These are phyloP conservation scores for Lochmaea crataegi DNA, from an alignment of 2,888 invertebrate genomes.

Conservation along the genomic window DNA sequence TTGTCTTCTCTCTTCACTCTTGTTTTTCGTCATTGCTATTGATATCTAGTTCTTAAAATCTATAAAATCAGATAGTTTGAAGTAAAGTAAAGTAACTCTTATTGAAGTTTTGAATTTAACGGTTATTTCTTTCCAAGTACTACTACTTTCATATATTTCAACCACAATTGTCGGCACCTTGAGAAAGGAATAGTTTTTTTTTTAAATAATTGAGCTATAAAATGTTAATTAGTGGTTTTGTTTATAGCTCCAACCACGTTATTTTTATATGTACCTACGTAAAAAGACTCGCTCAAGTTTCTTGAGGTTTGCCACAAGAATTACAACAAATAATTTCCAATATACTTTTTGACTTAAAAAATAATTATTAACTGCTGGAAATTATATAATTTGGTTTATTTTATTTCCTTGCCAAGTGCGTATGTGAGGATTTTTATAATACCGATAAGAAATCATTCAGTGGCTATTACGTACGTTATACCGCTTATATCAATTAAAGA, in stretches of 20 bases:
- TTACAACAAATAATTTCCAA: not conserved
- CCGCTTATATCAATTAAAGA: not conserved
- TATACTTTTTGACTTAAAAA: not conserved
- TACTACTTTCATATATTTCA: not conserved
- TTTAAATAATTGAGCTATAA: constrained; percentile 14
- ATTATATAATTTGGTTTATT: not conserved
- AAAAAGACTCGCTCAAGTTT: not conserved
- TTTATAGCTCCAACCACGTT: constrained; percentile 5
- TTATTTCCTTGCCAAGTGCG: not conserved
- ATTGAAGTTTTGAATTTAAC: not conserved
- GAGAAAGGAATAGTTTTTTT: not conserved
- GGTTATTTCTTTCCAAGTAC: not conserved
- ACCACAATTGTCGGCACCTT: constrained; percentile 13
- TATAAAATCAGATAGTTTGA: too few relatives aligned
- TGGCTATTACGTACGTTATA: not conserved
- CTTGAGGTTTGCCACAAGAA: not conserved
- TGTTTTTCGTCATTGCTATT: too few relatives aligned
- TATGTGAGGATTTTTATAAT: not conserved
- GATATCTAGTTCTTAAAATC: too few relatives aligned
- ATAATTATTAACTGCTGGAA: not conserved
- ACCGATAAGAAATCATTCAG: constrained; percentile 4
- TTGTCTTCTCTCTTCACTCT: too few relatives aligned
- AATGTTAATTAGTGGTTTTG: constrained; percentile 5
- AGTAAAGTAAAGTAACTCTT: too few relatives aligned
- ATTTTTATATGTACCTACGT: not conserved